Base-by-base conservation (phyloP, 30 jellyfish, hydroid and myxozoan species). In the Clytia hemisphaerica region DNA sequence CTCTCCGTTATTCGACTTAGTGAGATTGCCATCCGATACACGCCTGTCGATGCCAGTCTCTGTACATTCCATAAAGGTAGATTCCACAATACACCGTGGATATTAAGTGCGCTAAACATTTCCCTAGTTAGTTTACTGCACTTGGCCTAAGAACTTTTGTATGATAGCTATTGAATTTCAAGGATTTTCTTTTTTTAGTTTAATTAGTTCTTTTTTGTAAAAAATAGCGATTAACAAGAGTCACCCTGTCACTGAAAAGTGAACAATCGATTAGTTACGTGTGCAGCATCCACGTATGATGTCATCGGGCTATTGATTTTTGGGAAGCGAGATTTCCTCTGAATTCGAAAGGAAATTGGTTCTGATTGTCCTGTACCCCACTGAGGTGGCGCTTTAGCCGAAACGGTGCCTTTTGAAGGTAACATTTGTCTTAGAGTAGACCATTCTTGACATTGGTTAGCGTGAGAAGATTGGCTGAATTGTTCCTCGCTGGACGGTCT, bases 401-500 rank as follows among this genome's bases (percentile, higher is more conserved):
- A 12, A 50, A 32, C 27, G 10, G 36, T 78, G 16, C 78, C 95
- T 51, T 67, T 74, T 1, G 92, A 61, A 1, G 95, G 95, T 22
- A 83, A 44, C 12, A 37, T 62, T 37, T 83, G 95, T 14, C 95
- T 67, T 40, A 83, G 42, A 2, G 95, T 83, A 7, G 95, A 83
- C 95, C 95, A 83, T 47, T 83, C 89, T 67, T 83, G 83, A 40
- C 95, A 74, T n/a, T 92, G 68, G 2, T 92, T 83, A 40, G 88
- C 77, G 9, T 62, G 95, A 4, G 86, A 74, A 16, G 82, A 83
- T 6, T 83, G 76, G 31, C 51, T 66, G 18, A 38, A 38, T 15
- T 42, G 36, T 45, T 35, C 54, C 58, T 65, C 77, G 33, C 37
- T 72, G 1, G 22, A 2, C 16, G 57, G 83, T 34, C 83, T 25